phyloP scores from a whole-genome alignment of 2,113 vertebrate species.

The Orcinus orca region DNA sequence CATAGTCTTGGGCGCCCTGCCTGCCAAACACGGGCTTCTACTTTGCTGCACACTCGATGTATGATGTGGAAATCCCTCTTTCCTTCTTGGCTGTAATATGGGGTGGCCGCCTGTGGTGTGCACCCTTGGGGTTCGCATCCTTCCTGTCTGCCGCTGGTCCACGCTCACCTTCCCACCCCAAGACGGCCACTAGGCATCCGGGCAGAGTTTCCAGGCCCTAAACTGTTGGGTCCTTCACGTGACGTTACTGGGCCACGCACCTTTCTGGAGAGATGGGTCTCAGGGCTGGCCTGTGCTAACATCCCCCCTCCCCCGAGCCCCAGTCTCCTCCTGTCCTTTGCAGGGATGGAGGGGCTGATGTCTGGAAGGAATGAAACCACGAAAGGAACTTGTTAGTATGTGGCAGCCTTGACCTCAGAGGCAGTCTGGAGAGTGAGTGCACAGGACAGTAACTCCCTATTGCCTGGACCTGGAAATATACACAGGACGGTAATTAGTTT shows the following conservation, averaged over 20 bases:
- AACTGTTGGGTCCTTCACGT: rapidly evolving
- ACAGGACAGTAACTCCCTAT: neutral
- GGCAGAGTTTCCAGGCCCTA: neutral
- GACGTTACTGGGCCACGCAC: rapidly evolving
- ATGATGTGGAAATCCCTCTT: neutral
- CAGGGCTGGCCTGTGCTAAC: neutral
- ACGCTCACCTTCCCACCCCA: neutral
- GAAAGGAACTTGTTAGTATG: neutral
- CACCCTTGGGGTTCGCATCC: neutral
- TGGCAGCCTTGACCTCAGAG: neutral
- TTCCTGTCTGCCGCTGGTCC: neutral
- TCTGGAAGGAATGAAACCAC: neutral
- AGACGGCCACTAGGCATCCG: rapidly evolving
- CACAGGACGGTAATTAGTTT: neutral
- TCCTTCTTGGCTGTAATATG: neutral
- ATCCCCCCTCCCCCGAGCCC: neutral
- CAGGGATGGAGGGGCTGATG: neutral
- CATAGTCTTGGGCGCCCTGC: neutral
- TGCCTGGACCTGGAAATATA: neutral
- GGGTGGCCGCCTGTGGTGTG: rapidly evolving
- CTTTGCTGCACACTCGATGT: neutral
- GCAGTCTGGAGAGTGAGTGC: neutral
- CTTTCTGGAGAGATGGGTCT: neutral
- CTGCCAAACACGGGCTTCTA: neutral
- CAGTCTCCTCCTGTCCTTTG: neutral